phyloP scores from a whole-genome alignment of 2,888 invertebrate species.

The Dicranocentrus wangi region DNA sequence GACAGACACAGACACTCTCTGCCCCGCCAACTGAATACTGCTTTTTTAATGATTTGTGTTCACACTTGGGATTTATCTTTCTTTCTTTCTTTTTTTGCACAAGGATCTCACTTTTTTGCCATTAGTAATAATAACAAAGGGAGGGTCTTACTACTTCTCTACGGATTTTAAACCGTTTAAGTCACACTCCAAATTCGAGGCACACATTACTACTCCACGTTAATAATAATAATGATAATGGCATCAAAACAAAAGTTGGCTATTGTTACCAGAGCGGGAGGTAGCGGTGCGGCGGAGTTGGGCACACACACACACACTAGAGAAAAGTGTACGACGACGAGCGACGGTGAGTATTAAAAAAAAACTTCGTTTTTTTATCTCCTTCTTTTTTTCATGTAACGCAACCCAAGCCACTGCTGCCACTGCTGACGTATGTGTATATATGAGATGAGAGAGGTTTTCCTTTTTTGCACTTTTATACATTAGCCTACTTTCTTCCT shows the following conservation, averaged over 20 bases:
- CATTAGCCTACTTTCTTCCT: conserved; percentile 29
- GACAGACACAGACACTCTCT: not conserved
- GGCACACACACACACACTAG: not conserved
- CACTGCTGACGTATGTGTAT: no score
- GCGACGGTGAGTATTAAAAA: not conserved
- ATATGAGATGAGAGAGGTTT: no score
- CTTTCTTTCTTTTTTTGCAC: not conserved
- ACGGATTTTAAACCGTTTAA: conserved; percentile 11
- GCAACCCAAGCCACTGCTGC: not conserved
- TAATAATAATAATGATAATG: conserved; percentile 20
- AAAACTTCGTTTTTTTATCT: not conserved
- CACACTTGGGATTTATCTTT: not conserved
- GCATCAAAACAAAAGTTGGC: conserved; percentile 15
- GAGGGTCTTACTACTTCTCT: not conserved
- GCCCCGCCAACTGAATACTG: not conserved
- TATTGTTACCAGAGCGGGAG: conserved; percentile 12
- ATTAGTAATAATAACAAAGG: not conserved
- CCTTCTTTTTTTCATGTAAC: conserved; percentile 7
- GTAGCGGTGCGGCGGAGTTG: not conserved
- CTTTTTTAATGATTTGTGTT: not conserved
- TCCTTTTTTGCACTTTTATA: conserved; percentile 1
- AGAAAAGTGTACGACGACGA: not conserved
- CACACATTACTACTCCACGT: conserved; percentile 3
- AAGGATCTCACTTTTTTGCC: not conserved
- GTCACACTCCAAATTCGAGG: conserved; percentile 24